Percentiles rank a stretch among this genome's conserved stretches.
Evolutionary conservation across 2,888 invertebrate species (phyloP).

Genomic region (Cosmia pyralina): DNA sequence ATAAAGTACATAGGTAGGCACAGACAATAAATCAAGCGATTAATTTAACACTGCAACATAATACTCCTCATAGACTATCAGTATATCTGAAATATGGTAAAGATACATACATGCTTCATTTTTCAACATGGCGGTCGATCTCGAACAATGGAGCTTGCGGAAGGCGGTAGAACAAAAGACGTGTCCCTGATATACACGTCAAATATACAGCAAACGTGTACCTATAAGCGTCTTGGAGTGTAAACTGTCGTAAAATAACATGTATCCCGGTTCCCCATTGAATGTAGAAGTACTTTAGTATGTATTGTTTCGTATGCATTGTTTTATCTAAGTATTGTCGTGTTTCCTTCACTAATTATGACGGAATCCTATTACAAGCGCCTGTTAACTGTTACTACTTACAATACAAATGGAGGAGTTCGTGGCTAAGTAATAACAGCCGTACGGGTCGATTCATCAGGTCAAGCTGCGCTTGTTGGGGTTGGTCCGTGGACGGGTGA

Average conservation of each 20-base stretch:
- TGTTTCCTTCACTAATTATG: background rate
- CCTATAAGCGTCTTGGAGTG: conserved; percentile 36
- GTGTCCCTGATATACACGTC: conserved; percentile 44
- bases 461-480: too few relatives aligned
- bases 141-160: conserved; percentile 55
- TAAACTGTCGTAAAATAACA: conserved; percentile 55
- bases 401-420: too few relatives aligned
- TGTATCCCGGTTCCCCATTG: conserved; percentile 15
- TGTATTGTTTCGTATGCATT: background rate
- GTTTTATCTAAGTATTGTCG: conserved; percentile 2
- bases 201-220: conserved; percentile 25
- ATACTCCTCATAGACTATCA: background rate
- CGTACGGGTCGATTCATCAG: too few relatives aligned
- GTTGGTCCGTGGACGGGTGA: too few relatives aligned
- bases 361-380: background rate
- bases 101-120: conserved; percentile 53
- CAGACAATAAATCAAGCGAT: background rate
- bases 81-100: conserved; percentile 30
- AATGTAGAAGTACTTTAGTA: conserved; percentile 16
- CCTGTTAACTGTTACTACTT: background rate
- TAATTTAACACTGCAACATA: background rate
- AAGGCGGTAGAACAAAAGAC: conserved; percentile 58
- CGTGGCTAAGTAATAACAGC: too few relatives aligned
- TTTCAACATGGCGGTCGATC: conserved; percentile 59
- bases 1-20: background rate